Evolutionary conservation across 2,888 invertebrate species (phyloP).

Genomic region (Oscheius myriophilus): DNA sequence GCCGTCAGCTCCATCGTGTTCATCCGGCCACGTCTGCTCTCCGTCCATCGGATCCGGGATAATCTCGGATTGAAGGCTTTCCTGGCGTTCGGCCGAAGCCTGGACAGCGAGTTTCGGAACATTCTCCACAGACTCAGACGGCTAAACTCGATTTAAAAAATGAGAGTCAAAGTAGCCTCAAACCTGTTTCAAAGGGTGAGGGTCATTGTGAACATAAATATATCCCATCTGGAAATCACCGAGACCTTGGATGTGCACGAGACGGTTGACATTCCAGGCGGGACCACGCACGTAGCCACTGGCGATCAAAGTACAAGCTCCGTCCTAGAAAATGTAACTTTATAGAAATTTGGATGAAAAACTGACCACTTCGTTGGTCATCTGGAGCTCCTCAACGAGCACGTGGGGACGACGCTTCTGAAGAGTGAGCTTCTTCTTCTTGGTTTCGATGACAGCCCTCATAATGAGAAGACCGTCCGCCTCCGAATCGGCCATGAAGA

Average conservation of each 20-base stretch:
- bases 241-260: slow-evolving; percentile 89
- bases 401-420: slow-evolving; percentile 86
- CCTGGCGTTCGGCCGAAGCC: slow-evolving; percentile 72
- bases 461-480: slow-evolving; percentile 79
- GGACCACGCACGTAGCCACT: slow-evolving; percentile 88
- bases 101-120: slow-evolving; percentile 17
- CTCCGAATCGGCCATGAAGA: slow-evolving; percentile 81
- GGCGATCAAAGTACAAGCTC: slow-evolving; percentile 75
- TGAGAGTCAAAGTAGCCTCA: not conserved
- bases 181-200: slow-evolving; percentile 47
- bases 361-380: slow-evolving; percentile 68
- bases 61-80: slow-evolving; percentile 77
- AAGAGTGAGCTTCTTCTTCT: slow-evolving; percentile 80
- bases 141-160: not conserved
- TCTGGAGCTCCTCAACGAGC: slow-evolving; percentile 83
- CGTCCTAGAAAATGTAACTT: slow-evolving; percentile 34
- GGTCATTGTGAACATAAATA: slow-evolving; percentile 45
- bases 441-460: slow-evolving; percentile 83
- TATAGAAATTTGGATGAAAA: not conserved
- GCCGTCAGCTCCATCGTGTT: slow-evolving; percentile 80
- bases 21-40: slow-evolving; percentile 96
- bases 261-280: slow-evolving; percentile 84
- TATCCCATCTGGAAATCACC: slow-evolving; percentile 91
- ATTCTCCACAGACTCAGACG: not conserved
- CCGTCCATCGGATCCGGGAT: slow-evolving; percentile 85